Evolutionary conservation across 2,888 invertebrate species (phyloP).

Genomic region (Apamea monoglypha): DNA sequence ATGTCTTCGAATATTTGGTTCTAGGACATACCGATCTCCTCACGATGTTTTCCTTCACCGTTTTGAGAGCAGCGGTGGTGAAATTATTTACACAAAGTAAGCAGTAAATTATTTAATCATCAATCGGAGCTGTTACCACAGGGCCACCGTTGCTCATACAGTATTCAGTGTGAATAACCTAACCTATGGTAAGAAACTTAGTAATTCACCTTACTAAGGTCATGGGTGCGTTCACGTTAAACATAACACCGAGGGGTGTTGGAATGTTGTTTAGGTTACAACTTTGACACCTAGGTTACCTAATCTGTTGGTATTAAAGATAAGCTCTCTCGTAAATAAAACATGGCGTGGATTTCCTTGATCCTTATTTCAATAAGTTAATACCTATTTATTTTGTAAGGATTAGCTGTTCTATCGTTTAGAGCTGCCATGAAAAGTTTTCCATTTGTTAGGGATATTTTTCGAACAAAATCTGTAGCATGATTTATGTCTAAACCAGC

Average conservation of each 20-base stretch:
- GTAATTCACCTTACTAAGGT: slow-evolving; percentile 6
- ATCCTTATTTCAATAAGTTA: not conserved
- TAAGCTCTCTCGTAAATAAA: not conserved
- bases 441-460: not conserved
- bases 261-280: slow-evolving; percentile 1
- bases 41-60: too few relatives aligned
- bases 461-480: not conserved
- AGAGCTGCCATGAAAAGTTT: not conserved
- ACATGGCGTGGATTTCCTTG: not conserved
- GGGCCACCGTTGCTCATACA: not conserved
- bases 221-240: not conserved
- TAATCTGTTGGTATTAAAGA: slow-evolving; percentile 8
- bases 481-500: not conserved
- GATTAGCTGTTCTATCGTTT: not conserved
- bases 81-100: too few relatives aligned
- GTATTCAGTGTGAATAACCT: slow-evolving; percentile 8
- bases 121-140: too few relatives aligned
- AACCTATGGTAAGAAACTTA: not conserved
- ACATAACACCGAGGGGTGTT: slow-evolving; percentile 16
- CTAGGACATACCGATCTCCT: too few relatives aligned
- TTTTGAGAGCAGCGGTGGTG: too few relatives aligned
- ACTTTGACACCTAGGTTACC: slow-evolving; percentile 13
- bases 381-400: not conserved
- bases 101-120: too few relatives aligned
- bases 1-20: too few relatives aligned